Conservation (phyloP, 2,113 vertebrate genomes). For the Elephas maximus region DNA sequence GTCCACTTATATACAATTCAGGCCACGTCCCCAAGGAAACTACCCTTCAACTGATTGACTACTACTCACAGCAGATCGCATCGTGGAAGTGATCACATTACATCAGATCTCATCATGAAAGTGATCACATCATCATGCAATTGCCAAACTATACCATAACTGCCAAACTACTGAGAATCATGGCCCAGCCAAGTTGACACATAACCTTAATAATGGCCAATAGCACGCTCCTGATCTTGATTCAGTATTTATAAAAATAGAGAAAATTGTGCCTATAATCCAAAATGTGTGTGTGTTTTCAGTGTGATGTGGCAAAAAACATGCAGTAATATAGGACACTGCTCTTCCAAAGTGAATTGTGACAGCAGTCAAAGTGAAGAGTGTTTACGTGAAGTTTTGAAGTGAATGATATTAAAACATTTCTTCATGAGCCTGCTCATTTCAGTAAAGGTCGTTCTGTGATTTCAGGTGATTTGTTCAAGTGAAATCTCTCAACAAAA, state of each 20-base stretch:
- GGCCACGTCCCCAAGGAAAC: neutral
- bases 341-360: slow-evolving; percentile 15
- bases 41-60: too few relatives aligned
- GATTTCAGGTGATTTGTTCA: slow-evolving; percentile 11
- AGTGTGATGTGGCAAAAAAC: neutral
- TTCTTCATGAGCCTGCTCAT: neutral
- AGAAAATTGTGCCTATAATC: neutral
- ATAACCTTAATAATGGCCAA: too few relatives aligned
- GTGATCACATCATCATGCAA: too few relatives aligned
- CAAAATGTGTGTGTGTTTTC: neutral
- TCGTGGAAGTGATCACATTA: too few relatives aligned
- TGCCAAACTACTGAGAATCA: too few relatives aligned
- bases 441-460: neutral
- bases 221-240: neutral
- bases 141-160: too few relatives aligned
- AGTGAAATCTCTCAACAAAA: neutral
- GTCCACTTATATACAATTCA: too few relatives aligned
- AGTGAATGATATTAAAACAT: neutral
- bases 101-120: too few relatives aligned
- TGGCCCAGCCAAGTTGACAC: too few relatives aligned
- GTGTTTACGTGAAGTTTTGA: neutral
- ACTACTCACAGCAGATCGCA: too few relatives aligned
- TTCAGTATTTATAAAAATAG: neutral
- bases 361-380: neutral
- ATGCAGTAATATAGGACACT: neutral